A percentile compares a stretch with the other conserved stretches of the same genome.
Conservation (phyloP, 2,888 invertebrate species). For the Neoaliturus tenellus region DNA sequence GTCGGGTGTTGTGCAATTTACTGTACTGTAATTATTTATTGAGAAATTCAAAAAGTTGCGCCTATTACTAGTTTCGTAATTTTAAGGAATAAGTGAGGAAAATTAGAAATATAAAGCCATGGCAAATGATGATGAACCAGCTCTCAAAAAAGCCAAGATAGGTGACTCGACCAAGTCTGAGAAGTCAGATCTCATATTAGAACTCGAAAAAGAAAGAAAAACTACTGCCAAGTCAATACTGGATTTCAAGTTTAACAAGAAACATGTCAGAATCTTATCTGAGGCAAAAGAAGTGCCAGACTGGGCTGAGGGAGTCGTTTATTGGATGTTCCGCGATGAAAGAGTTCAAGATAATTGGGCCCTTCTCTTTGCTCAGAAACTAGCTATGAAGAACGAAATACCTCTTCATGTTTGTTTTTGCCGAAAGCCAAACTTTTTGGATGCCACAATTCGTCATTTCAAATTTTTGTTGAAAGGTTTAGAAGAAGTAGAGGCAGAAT, state of each 20-base stretch:
- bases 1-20: neutral
- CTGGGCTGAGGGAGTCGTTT: conserved; percentile 80
- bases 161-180: neutral
- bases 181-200: neutral
- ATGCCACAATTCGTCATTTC: conserved; percentile 89
- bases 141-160: neutral
- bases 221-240: conserved; percentile 76
- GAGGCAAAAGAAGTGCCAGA: conserved; percentile 78
- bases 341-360: conserved; percentile 97
- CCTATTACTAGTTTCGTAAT: too few relatives aligned
- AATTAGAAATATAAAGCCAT: too few relatives aligned
- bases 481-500: conserved; percentile 84
- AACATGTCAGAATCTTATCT: conserved; percentile 83
- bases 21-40: too few relatives aligned
- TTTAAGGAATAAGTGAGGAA: too few relatives aligned
- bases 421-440: conserved; percentile 85
- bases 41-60: too few relatives aligned
- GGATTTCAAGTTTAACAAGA: conserved; percentile 86
- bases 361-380: conserved; percentile 88
- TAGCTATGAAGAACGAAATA: conserved; percentile 87
- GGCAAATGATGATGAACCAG: conserved; percentile 15
- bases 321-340: conserved; percentile 95
- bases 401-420: conserved; percentile 91
- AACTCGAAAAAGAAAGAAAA: conserved; percentile 12
- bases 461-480: conserved; percentile 88